phyloP scores from a whole-genome alignment of 2,888 invertebrate genomes.

The Pemphredon lugubris region DNA sequence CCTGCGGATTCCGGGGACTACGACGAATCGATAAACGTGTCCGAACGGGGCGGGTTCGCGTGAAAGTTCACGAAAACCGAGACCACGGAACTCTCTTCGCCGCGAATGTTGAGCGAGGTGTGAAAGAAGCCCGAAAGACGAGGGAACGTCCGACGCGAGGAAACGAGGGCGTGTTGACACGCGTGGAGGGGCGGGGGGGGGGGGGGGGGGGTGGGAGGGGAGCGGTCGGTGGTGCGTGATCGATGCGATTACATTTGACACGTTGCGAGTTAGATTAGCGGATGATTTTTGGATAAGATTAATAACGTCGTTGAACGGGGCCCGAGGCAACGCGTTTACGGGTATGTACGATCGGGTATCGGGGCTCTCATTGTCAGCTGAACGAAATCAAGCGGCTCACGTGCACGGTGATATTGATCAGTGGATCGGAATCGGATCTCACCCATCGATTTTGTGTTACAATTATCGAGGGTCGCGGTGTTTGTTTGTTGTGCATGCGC shows the following conservation, averaged over 20 bases:
- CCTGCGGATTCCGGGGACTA: neutral
- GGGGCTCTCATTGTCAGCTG: neutral
- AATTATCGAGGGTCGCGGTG: conserved; percentile 15
- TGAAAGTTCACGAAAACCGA: conserved; percentile 1
- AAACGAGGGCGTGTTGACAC: neutral
- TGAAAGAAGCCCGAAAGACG: neutral
- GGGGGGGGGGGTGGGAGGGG: too few relatives aligned
- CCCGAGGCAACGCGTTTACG: conserved; percentile 11
- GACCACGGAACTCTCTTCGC: conserved; percentile 6
- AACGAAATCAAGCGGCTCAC: conserved; percentile 19
- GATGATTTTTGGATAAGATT: neutral
- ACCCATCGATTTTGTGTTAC: conserved; percentile 20
- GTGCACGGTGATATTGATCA: conserved; percentile 25
- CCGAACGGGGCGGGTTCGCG: conserved; percentile 5
- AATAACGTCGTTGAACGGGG: conserved; percentile 2
- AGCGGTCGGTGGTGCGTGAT: neutral
- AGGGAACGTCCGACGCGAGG: neutral
- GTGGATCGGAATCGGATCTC: conserved; percentile 36
- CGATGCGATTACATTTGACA: neutral
- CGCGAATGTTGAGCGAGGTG: neutral
- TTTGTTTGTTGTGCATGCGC: neutral
- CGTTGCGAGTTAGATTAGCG: conserved; percentile 19
- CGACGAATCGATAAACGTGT: conserved; percentile 34
- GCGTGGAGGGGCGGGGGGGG: neutral
- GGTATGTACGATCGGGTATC: conserved; percentile 18